Base-by-base conservation (phyloP, 2,888 invertebrate species). In the Erebia epiphron region DNA sequence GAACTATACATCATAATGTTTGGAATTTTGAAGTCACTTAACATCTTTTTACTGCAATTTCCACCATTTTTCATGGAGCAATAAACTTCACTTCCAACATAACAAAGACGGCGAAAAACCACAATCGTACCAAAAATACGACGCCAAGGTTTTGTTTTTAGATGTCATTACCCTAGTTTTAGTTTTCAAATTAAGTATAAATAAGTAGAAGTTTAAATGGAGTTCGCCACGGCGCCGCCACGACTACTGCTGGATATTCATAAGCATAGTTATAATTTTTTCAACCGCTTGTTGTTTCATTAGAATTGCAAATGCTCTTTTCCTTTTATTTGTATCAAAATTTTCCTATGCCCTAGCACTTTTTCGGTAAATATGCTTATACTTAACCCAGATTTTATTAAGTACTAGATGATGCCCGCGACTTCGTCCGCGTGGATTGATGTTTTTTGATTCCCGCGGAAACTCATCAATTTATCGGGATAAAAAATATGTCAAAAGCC, bases 221-320 rank as follows among this genome's bases (percentile, higher is more conserved):
- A 54, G 73, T 61, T 61, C 68, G 52, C 66, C 60, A 66, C 66
- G 56, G 66, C 54, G 57, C 57, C 21, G 64, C 65, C 49, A 68
- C 60, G 65, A 68, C 60, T 70, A 68, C 67, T 65, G 73, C 73
- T 57, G 70, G 70, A 73, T 61, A 68, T 73, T 70, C 67, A 73
- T 70, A 60, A 68, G 67, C 60, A 26, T 43, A 26, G 41, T 57
- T 64, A 60, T 54, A 52, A 67, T 73, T 73, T 70, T 73, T 73
- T 70, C 35, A 46, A 68, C 49, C 41, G 50, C 68, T 35, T 46
- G 41, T 41, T 46, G 52, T 65, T 73, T 65, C 41, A 70, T 73
- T 73, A 68, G 65, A 65, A 50, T 72, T 68, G 52, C 68, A 68
- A 73, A 70, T 66, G 41, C 14, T 21, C 18, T 64, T 46, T 9